Conservation (phyloP, 2,888 invertebrate genomes). For the Monochamus alternatus region DNA sequence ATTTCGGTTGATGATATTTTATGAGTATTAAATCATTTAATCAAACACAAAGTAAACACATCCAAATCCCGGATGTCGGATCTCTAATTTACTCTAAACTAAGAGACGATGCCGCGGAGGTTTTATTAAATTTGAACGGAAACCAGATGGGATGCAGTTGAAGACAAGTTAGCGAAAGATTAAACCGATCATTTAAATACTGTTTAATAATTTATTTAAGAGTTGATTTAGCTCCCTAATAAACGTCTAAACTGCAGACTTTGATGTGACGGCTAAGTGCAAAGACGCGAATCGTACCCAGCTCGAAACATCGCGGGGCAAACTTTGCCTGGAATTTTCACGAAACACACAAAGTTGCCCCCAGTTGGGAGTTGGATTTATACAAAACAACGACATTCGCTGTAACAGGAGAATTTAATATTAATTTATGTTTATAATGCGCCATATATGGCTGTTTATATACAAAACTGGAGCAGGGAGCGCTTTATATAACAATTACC, state of each 20-base stretch:
- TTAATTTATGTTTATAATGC: slow-evolving; percentile 35
- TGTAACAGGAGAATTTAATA: slow-evolving; percentile 25
- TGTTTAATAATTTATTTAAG: slow-evolving; percentile 17
- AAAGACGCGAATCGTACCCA: slow-evolving; percentile 15
- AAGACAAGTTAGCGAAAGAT: slow-evolving; percentile 8
- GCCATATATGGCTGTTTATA: slow-evolving; percentile 13
- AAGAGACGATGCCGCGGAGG: neutral
- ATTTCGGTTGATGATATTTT: neutral
- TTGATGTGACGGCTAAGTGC: slow-evolving; percentile 14
- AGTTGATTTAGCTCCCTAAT: slow-evolving; percentile 19
- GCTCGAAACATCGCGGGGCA: slow-evolving; percentile 9
- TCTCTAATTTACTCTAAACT: neutral
- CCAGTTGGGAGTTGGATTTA: slow-evolving; percentile 13
- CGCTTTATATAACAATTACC: neutral
- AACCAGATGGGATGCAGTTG: neutral
- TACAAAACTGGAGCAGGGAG: slow-evolving; percentile 6
- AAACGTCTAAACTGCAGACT: slow-evolving; percentile 32
- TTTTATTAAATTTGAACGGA: neutral
- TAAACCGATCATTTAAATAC: slow-evolving; percentile 27
- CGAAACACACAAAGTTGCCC: slow-evolving; percentile 13
- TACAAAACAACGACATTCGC: slow-evolving; percentile 29
- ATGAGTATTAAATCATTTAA: neutral
- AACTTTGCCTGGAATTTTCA: slow-evolving; percentile 21
- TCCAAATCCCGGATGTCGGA: neutral
- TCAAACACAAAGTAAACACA: neutral